A percentile compares a stretch with the other conserved stretches of the same genome.
Conservation (phyloP, 1,140 invertebrate genomes). For the Steinernema khuongi region DNA sequence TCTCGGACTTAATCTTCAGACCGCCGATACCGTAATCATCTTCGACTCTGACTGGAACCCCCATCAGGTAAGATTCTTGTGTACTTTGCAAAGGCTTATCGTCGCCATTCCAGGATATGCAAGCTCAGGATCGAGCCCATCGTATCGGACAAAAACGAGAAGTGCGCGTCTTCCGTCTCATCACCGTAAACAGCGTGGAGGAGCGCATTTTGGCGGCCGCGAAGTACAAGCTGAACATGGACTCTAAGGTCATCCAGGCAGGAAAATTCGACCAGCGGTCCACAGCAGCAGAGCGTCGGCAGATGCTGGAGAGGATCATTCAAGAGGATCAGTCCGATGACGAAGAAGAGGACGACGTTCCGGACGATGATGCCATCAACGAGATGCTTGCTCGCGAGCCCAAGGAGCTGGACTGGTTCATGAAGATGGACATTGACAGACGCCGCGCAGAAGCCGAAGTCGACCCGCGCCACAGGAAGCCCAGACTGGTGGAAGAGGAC, state of each 20-base stretch:
- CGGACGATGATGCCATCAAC: constrained; percentile 94
- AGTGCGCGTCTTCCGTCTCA: constrained; percentile 86
- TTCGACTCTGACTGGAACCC: constrained; percentile 99
- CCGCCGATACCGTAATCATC: constrained; percentile 96
- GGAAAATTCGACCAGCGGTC: constrained; percentile 99
- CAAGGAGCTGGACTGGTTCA: constrained; percentile 85
- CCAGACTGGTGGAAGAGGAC: constrained; percentile 80
- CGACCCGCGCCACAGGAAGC: constrained; percentile 66
- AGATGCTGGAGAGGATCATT: constrained; percentile 69
- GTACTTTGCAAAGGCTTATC: background rate
- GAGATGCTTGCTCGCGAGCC: constrained; percentile 94
- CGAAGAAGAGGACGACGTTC: constrained; percentile 82
- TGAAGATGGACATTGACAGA: constrained; percentile 83
- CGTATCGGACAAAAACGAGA: constrained; percentile 97
- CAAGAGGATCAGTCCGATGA: constrained; percentile 26
- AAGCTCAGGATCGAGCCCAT: constrained; percentile 97
- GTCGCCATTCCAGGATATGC: constrained; percentile 71
- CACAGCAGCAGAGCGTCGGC: constrained; percentile 83
- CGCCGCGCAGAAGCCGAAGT: constrained; percentile 74
- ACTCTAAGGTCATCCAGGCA: constrained; percentile 93
- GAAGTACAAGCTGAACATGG: constrained; percentile 82
- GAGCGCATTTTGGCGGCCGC: constrained; percentile 87
- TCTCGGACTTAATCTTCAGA: constrained; percentile 91
- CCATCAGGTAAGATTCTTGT: constrained; percentile 62
- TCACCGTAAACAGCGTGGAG: constrained; percentile 96